These are phyloP conservation scores for Drosophila sucinea DNA, from an alignment of 1,140 invertebrate genomes.

Conservation along the genomic window DNA sequence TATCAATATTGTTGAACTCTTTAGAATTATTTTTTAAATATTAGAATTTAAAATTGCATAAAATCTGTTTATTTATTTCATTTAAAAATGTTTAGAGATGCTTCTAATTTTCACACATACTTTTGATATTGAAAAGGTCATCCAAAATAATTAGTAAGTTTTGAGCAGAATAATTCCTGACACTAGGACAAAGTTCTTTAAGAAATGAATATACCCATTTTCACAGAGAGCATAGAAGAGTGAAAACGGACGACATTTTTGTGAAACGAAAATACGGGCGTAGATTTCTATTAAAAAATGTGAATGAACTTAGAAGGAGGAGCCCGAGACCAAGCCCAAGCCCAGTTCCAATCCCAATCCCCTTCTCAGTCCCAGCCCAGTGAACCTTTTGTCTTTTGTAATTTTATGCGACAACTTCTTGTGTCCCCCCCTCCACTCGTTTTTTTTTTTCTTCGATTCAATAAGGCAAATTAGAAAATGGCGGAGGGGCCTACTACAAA, in stretches of 20 bases:
- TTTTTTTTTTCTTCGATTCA: not conserved
- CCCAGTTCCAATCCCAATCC: too few species aligned
- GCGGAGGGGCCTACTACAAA: conserved; percentile 48
- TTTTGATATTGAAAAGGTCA: too few species aligned
- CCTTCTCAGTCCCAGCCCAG: too few species aligned
- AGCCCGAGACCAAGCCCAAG: conserved; percentile 9
- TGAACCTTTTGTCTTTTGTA: conserved; percentile 78
- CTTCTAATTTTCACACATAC: too few species aligned
- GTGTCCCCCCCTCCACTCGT: not conserved
- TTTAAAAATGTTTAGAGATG: too few species aligned
- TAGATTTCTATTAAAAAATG: conserved; percentile 73
- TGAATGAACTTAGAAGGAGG: conserved; percentile 33
- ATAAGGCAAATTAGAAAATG: conserved; percentile 70
- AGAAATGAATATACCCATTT: not conserved
- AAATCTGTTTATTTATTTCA: too few species aligned
- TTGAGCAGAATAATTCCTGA: too few species aligned
- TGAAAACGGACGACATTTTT: conserved; percentile 27
- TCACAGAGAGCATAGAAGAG: not conserved
- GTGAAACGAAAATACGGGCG: conserved; percentile 78
- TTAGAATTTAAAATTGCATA: too few species aligned
- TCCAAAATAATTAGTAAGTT: too few species aligned
- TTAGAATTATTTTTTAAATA: too few species aligned
- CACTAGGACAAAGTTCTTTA: not conserved
- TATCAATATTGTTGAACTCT: too few species aligned
- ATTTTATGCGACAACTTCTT: conserved; percentile 73